Evolutionary conservation across 2,797 vertebrate species (phyloP), one percentile per base, ranked within the genome.

Genomic region (Mormyrops boulengeri): DNA sequence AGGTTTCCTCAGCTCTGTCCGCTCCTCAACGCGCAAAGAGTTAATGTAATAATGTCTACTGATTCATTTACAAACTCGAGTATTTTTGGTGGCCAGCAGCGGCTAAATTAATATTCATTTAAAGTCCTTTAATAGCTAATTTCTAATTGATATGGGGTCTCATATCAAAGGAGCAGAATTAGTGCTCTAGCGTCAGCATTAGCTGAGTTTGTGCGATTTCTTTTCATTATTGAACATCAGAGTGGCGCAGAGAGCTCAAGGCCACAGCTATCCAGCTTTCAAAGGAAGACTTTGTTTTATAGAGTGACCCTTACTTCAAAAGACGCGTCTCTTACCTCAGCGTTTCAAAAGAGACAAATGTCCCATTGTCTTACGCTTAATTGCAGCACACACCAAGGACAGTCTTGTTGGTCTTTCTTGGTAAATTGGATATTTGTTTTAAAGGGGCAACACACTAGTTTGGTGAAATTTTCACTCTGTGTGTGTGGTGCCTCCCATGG

Each of bases 1-100:
- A 92, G 94, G 93, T 91, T 94, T 95, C 94, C 93, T 92, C 91
- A 88, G 92, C 91, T 92, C 89, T 91, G 93, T 91, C 92, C 4
- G 26, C 7, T 69, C 55, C 44, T 86, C 44, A 9, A 8, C n/a
- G 49, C 17, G 2, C 26, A 62, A 57, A 60, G 34, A 89, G 55
- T 86, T 87, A 38, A 34, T 8, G 17, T 44, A 69, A 47, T 14
- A 73, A 87, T 53, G 41, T 85, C 49, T 85, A 7, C 30, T n/a
- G 49, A 34, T 80, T 53, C 47, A 77, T 73, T 87, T 50, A 55
- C 8, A 34, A 66, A 86, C 82, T 73, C 7, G 2, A 34, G 22
- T 86, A 77, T 55, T 69, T 87, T 86, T 89, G 53, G 52, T 53
- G 57, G 22, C 55, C 85, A 8, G n/a, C 22, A 86, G 53, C 47